A percentile compares a stretch with the other conserved stretches of the same genome.
phyloP scores from a whole-genome alignment of 1,140 invertebrate species.

The Lasioglossum albipes region DNA sequence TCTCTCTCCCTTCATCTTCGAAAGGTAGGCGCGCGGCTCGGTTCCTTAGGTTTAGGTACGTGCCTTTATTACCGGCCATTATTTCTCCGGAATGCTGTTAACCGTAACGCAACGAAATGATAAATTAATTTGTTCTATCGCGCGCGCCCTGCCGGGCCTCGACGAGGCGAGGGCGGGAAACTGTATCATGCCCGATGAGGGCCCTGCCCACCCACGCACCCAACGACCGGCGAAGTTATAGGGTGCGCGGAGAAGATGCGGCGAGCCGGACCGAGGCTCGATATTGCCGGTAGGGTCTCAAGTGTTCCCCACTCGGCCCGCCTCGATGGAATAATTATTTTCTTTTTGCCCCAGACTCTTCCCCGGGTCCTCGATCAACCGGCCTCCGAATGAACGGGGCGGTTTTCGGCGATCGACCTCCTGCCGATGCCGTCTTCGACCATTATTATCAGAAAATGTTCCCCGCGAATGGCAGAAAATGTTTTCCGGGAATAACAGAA shows the following conservation, averaged over 20 bases:
- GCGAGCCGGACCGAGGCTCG: constrained; percentile 1
- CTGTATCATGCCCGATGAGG: constrained; percentile 27
- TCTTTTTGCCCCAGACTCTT: neutral
- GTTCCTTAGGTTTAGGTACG: constrained; percentile 35
- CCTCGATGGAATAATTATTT: neutral
- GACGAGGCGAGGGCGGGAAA: constrained; percentile 29
- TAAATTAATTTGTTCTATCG: constrained; percentile 62
- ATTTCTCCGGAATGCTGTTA: constrained; percentile 53
- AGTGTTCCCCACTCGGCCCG: neutral
- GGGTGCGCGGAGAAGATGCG: constrained; percentile 12
- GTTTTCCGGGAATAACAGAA: too few species aligned
- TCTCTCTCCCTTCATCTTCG: constrained; percentile 29
- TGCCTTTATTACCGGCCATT: constrained; percentile 56
- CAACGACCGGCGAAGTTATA: constrained; percentile 36
- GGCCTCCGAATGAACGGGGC: too few species aligned
- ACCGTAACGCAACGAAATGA: constrained; percentile 58
- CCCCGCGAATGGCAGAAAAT: too few species aligned
- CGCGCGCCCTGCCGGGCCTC: too few species aligned
- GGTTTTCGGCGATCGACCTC: too few species aligned
- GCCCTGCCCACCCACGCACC: constrained; percentile 13
- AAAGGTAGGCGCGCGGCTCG: constrained; percentile 3
- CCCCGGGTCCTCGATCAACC: too few species aligned
- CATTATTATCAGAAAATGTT: too few species aligned
- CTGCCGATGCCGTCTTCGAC: too few species aligned
- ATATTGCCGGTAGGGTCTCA: constrained; percentile 17